Conservation (phyloP, 1,140 invertebrate species). For the Anoplolepis gracilipes region DNA sequence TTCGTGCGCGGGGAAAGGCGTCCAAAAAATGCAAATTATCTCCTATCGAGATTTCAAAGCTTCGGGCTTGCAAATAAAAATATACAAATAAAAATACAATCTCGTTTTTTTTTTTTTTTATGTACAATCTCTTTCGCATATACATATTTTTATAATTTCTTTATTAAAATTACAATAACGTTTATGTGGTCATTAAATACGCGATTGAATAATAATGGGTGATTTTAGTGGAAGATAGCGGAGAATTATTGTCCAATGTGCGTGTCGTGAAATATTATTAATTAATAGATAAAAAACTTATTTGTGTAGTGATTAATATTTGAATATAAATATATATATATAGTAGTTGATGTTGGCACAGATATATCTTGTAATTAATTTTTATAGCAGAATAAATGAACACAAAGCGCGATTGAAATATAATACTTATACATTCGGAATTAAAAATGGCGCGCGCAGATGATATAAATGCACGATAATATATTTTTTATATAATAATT, state of each 20-base stretch:
- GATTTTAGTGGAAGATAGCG: not conserved
- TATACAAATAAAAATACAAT: not conserved
- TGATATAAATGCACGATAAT: not conserved
- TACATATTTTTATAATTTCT: conserved; percentile 7
- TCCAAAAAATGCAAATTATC: not conserved
- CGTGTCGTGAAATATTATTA: not conserved
- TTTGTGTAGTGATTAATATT: not conserved
- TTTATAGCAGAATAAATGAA: conserved; percentile 1
- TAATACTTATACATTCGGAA: not conserved
- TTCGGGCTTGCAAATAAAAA: not conserved
- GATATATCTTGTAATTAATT: not conserved
- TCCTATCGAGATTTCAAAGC: not conserved
- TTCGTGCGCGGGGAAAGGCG: not conserved
- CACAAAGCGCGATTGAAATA: not conserved
- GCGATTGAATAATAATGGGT: conserved; percentile 1
- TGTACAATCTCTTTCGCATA: not conserved
- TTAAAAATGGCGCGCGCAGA: not conserved
- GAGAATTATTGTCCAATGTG: conserved; percentile 27
- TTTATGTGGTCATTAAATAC: not conserved
- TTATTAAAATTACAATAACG: conserved; percentile 43
- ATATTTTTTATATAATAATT: not conserved
- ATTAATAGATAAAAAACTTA: conserved; percentile 15
- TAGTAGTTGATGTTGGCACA: conserved; percentile 15
- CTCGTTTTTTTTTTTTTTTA: not conserved
- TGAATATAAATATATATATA: conserved; percentile 21